Percentiles rank a stretch among this genome's conserved stretches.
Evolutionary conservation across 2,888 invertebrate genomes (phyloP).

Genomic region (Watsonalla binaria): DNA sequence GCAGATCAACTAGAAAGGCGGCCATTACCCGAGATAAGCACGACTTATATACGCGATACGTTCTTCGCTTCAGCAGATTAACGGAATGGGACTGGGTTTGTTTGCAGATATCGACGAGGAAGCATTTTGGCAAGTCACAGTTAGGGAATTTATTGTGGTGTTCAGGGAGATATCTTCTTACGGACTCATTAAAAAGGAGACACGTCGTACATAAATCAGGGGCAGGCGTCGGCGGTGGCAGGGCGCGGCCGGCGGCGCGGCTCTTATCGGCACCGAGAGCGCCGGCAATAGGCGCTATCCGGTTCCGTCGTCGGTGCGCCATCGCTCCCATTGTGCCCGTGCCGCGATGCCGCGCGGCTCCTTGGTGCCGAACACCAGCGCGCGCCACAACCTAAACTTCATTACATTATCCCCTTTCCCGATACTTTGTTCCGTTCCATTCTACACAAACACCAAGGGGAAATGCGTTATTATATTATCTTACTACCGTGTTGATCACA

Average conservation of each 20-base stretch:
- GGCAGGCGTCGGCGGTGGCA: slow-evolving; percentile 41
- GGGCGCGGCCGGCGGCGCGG: slow-evolving; percentile 24
- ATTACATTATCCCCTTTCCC: slow-evolving; percentile 59
- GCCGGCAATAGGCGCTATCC: slow-evolving; percentile 78
- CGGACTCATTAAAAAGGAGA: slow-evolving; percentile 78
- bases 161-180: slow-evolving; percentile 75
- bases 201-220: slow-evolving; percentile 77
- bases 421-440: slow-evolving; percentile 40
- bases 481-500: not conserved
- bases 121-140: slow-evolving; percentile 70
- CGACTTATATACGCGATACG: slow-evolving; percentile 73
- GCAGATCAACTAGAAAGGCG: slow-evolving; percentile 77
- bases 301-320: slow-evolving; percentile 68
- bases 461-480: not conserved
- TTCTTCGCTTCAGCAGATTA: slow-evolving; percentile 69
- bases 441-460: slow-evolving; percentile 10
- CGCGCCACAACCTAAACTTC: slow-evolving; percentile 47
- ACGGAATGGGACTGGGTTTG: slow-evolving; percentile 68
- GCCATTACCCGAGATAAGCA: slow-evolving; percentile 75
- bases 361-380: not conserved
- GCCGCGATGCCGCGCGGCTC: slow-evolving; percentile 11
- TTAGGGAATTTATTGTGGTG: slow-evolving; percentile 71
- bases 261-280: slow-evolving; percentile 62
- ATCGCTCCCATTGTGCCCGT: slow-evolving; percentile 54
- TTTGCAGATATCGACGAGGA: slow-evolving; percentile 73